Base-by-base conservation (phyloP, 2,113 vertebrate species). In the Athene cunicularia region DNA sequence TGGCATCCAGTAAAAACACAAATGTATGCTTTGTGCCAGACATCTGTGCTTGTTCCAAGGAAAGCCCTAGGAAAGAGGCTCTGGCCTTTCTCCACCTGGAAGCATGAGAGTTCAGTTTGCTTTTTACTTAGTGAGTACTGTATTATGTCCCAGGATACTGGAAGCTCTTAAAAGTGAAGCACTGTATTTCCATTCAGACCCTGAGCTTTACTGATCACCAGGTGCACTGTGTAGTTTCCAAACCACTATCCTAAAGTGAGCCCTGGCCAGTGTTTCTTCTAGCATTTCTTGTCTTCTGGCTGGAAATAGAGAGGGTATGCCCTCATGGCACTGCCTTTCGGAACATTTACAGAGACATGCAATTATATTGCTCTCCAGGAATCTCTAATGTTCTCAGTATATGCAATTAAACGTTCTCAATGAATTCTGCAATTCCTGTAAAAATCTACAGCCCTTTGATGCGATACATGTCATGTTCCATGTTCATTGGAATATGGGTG, bases 71-170 rank as follows among this genome's bases (percentile, higher is more conserved):
- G 85, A 92, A 89, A 66, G 59, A 84, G 47, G 8, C 13, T 90
- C 55, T 94, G 95, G 84, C 86, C 76, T 35, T 93, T 91, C 93
- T 95, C 92, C 86, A 83, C 86, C 77, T 95, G 95, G 80, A 97
- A 89, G 53, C 90, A 53, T 39, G 70, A 91, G 49, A 91, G 72
- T 89, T 85, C 52, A 80, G 58, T 83, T 90, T 75, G 58, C 43
- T 76, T 50, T 88, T 93, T 83, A 33, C 50, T 82, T 90, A 11
- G 28, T 39, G 62, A 63, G 45, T 21, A 12, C 60, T 64, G 55
- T 80, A 55, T 39, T 81, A 43, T 45, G 37, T 87, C 93, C 73
- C 80, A 94, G 58, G 58, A 64, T 94, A 58, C 3, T 72, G 76
- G 83, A 93, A 70, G 49, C 60, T 60, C 43, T 89, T 80, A 32